Evolutionary conservation across 2,888 invertebrate genomes (phyloP), one percentile per base, ranked within the genome.

Genomic region (Pseudolycoriella hygida): DNA sequence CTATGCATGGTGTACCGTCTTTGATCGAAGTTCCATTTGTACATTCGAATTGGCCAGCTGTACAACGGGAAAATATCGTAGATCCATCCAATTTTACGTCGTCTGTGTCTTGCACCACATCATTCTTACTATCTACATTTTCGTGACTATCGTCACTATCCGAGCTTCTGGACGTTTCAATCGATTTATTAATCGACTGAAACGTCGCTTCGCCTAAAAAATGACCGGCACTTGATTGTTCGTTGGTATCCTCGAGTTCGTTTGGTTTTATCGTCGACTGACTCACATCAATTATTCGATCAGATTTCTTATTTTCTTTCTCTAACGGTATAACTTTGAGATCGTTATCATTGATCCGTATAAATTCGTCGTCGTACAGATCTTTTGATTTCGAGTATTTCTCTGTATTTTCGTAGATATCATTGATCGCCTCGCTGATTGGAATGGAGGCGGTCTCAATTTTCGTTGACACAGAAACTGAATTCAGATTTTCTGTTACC

Each of bases 11-110:
- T 25, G 69, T 70, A 3, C 73, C 73, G 51, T 73, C 72, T 49
- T 66, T 67, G 14, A 62, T 55, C 0, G 73, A 68, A 1, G 73
- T 75, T 14, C 74, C 74, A 52, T 74, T 74, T 0, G 55, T 50
- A 51, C 75, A 76, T 52, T 73, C 72, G 54, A 74, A 75, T 55
- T 75, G 72, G 0, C 72, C 72, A 37, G 66, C 58, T 19, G 67
- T 64, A 52, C 75, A 74, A 56, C 72, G 69, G 1, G 71, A 68
- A 51, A 70, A 71, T 14, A 47, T 46, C 18, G 34, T 12, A 12
- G n/a, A 10, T 8, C 34, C 15, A 12, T 12, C 12, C 15, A 34
- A 34, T 14, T 14, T 34, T 10, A 14, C 3, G 11, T 34, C 34
- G 3, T 40, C 15, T 40, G 17, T 40, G 5, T 17, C 20, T 11